A percentile compares a stretch with the other conserved stretches of the same genome.
phyloP scores from a whole-genome alignment of 2,797 vertebrate genomes.

The Gambusia yucatana region DNA sequence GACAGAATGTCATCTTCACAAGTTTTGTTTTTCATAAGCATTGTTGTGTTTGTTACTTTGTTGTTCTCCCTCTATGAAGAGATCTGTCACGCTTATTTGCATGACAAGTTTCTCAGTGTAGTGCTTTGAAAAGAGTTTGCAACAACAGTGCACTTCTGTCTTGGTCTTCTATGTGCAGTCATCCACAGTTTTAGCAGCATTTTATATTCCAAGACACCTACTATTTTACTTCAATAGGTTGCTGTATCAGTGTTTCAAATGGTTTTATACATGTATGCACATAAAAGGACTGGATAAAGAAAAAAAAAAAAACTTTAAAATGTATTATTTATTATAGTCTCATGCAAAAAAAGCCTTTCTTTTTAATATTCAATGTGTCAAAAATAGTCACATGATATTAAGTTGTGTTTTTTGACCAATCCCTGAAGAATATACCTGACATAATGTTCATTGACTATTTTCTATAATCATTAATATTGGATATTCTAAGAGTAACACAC shows the following conservation, averaged over 20 bases:
- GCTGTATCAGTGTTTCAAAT: neutral
- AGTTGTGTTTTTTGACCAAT: neutral
- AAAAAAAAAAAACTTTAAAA: neutral
- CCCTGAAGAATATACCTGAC: neutral
- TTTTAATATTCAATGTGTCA: neutral
- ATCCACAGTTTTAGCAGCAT: neutral
- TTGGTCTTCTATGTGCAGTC: neutral
- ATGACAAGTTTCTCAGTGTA: conserved; percentile 73
- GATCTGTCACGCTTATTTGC: conserved; percentile 77
- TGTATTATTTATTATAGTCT: neutral
- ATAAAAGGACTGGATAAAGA: neutral
- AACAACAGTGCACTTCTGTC: conserved; percentile 15
- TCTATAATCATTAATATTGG: neutral
- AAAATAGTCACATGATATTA: neutral
- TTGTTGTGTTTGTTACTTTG: conserved; percentile 75
- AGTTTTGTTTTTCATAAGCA: conserved; percentile 76
- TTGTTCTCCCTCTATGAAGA: conserved; percentile 68
- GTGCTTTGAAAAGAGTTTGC: conserved; percentile 54
- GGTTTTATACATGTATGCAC: neutral
- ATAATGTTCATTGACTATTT: neutral
- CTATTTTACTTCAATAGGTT: neutral
- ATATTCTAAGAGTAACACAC: too few relatives aligned
- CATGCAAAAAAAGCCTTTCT: too few relatives aligned
- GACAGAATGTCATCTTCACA: conserved; percentile 71
- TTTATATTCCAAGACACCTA: neutral